Conservation (phyloP, 2,797 vertebrate genomes). For the Bradypus variegatus region DNA sequence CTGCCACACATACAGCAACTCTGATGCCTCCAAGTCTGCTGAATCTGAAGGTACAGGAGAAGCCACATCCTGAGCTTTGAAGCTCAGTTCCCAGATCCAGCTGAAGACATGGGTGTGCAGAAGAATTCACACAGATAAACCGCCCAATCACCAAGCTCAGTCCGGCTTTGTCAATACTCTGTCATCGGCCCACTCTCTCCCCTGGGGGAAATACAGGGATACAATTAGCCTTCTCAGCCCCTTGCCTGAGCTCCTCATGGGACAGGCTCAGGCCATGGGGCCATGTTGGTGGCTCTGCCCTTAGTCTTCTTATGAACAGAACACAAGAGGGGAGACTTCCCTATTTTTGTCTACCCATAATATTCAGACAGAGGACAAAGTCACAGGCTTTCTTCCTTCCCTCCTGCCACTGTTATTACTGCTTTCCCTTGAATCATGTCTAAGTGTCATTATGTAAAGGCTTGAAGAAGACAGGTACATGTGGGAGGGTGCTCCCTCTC, state of each 20-base stretch:
- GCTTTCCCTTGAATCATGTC: not conserved
- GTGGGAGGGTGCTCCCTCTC: not conserved
- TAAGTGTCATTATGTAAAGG: constrained; percentile 1
- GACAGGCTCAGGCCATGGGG: not conserved
- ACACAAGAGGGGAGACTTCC: not conserved
- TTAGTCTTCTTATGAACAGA: not conserved
- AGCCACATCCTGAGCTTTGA: not conserved
- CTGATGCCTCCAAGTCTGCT: not conserved
- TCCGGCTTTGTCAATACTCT: not conserved
- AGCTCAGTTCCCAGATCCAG: not conserved
- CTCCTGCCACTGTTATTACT: not conserved
- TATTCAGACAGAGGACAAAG: constrained; percentile 4
- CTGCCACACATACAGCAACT: not conserved
- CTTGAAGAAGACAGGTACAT: constrained; percentile 19
- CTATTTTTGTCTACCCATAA: not conserved
- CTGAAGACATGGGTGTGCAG: not conserved
- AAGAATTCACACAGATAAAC: not conserved
- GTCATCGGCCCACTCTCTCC: constrained; percentile 16
- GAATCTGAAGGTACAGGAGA: not conserved
- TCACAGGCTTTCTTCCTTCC: not conserved
- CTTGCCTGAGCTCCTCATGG: not conserved
- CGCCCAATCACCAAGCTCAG: not conserved
- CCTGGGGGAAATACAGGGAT: constrained; percentile 20
- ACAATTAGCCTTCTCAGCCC: constrained; percentile 36
- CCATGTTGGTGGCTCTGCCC: not conserved